Conservation (phyloP, 2,797 vertebrate species). For the Syndactyla subalaris region DNA sequence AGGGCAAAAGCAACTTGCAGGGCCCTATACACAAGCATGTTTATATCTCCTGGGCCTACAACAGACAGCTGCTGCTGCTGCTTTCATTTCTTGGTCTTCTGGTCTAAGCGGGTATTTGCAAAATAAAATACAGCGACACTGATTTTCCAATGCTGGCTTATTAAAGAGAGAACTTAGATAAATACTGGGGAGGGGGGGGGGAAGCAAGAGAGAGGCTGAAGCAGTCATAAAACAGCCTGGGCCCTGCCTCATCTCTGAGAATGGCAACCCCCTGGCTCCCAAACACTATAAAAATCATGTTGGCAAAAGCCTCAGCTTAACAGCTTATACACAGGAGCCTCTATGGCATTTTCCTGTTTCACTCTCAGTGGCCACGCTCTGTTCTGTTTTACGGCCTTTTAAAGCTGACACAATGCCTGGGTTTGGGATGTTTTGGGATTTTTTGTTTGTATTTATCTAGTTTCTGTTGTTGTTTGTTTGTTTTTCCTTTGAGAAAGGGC, state of each 20-base stretch:
- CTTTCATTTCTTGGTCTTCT: not conserved
- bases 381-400: not conserved
- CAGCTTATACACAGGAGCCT: not conserved
- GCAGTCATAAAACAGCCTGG: not conserved
- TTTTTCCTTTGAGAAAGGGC: not conserved
- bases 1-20: not conserved
- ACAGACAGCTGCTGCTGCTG: not conserved
- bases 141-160: not conserved
- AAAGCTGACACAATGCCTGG: not conserved
- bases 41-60: not conserved
- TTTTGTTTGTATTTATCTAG: not conserved
- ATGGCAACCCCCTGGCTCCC: accelerated
- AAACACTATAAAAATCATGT: not conserved
- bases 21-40: not conserved
- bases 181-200: not conserved
- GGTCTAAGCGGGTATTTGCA: not conserved
- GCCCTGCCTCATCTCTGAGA: not conserved
- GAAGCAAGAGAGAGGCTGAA: not conserved
- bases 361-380: not conserved
- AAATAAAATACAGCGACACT: not conserved
- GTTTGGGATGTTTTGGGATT: not conserved
- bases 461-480: not conserved
- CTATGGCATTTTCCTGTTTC: not conserved
- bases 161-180: not conserved
- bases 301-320: not conserved